phyloP scores from a whole-genome alignment of 2,888 invertebrate genomes.

The Agrotis exclamationis region DNA sequence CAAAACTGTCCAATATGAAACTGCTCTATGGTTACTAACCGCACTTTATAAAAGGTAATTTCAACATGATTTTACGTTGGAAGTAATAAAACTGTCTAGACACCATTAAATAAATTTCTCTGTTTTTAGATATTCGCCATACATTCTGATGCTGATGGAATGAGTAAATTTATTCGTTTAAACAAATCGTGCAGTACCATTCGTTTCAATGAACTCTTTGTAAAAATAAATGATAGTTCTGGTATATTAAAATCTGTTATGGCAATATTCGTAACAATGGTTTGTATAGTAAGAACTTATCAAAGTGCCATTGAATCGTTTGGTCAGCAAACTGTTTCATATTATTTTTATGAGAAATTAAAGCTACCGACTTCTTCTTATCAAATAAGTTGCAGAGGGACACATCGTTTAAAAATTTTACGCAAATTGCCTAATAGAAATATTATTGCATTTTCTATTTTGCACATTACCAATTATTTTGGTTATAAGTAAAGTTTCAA shows the following conservation, averaged over 20 bases:
- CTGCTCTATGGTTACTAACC: background rate
- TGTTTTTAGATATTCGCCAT: slow-evolving; percentile 8
- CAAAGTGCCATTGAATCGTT: background rate
- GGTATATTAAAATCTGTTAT: background rate
- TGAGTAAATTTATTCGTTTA: background rate
- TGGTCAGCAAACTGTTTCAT: background rate
- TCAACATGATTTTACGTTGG: slow-evolving; percentile 1
- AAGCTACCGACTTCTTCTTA: background rate
- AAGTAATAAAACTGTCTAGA: slow-evolving; percentile 34
- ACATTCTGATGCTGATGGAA: slow-evolving; percentile 7
- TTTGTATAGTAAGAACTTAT: background rate
- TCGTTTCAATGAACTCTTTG: slow-evolving; percentile 3
- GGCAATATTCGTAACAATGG: background rate
- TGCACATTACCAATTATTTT: slow-evolving; percentile 22
- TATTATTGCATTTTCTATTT: background rate
- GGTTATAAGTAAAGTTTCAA: slow-evolving; percentile 28
- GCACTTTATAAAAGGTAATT: slow-evolving; percentile 9
- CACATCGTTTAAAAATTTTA: slow-evolving; percentile 1
- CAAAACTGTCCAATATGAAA: slow-evolving; percentile 4
- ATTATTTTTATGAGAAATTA: background rate
- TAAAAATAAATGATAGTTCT: background rate
- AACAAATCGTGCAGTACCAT: background rate
- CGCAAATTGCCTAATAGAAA: background rate
- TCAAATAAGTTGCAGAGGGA: background rate
- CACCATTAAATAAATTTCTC: slow-evolving; percentile 25